phyloP scores from a whole-genome alignment of 92 coral and sea anemone species.

The Epizoanthus illoricatus region DNA sequence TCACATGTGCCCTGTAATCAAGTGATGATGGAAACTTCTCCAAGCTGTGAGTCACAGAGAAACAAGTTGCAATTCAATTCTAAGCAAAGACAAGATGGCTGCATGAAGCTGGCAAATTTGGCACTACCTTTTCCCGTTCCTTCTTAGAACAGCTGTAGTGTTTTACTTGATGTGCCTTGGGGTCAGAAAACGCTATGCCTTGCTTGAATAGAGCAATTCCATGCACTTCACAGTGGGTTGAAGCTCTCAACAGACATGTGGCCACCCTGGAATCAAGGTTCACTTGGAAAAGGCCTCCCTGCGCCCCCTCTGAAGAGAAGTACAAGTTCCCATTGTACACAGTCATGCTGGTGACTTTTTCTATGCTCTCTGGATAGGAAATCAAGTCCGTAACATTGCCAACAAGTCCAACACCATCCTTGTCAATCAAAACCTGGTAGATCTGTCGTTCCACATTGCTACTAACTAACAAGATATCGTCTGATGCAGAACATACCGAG shows the following conservation, averaged over 20 bases:
- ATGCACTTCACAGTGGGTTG: slow-evolving; percentile 43
- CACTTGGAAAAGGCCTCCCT: slow-evolving; percentile 58
- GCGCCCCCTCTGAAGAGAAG: slow-evolving; percentile 55
- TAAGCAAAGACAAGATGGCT: no score
- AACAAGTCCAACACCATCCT: slow-evolving; percentile 50
- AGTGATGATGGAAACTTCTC: slow-evolving; percentile 46
- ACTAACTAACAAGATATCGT: slow-evolving; percentile 51
- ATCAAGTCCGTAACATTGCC: slow-evolving; percentile 53
- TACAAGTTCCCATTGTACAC: slow-evolving; percentile 35
- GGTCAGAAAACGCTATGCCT: slow-evolving; percentile 56
- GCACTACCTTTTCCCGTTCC: slow-evolving; percentile 42
- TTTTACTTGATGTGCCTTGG: slow-evolving; percentile 50
- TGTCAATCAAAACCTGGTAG: slow-evolving; percentile 52
- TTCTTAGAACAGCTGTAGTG: slow-evolving; percentile 47
- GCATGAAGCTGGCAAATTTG: slow-evolving; percentile 39
- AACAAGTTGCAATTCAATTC: no score
- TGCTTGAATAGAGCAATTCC: slow-evolving; percentile 53
- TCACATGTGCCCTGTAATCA: slow-evolving; percentile 51
- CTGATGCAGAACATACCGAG: slow-evolving; percentile 54
- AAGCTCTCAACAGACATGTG: slow-evolving; percentile 34
- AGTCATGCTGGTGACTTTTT: slow-evolving; percentile 52
- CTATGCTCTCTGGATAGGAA: slow-evolving; percentile 39
- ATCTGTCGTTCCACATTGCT: slow-evolving; percentile 37
- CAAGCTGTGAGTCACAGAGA: slow-evolving; percentile 54
- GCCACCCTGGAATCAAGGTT: slow-evolving; percentile 31